Conservation (phyloP, 2,888 invertebrate species). For the Agrotis ipsilon region DNA sequence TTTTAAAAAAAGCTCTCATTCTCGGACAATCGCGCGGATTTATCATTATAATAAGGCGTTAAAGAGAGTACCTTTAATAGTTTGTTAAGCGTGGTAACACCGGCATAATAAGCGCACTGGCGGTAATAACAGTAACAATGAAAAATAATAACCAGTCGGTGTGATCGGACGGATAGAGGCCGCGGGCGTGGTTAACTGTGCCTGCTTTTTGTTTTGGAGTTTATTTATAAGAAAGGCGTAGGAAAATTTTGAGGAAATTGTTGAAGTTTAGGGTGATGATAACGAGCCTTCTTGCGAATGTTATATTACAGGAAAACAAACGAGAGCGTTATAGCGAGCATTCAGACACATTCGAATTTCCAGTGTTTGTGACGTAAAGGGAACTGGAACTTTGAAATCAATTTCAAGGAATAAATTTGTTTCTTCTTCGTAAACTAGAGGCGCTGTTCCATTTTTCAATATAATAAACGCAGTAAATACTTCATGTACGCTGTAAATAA, state of each 20-base stretch:
- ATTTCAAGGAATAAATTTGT: too few species aligned
- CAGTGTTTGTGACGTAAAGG: too few species aligned
- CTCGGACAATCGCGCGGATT: conserved; percentile 76
- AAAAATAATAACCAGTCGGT: conserved; percentile 84
- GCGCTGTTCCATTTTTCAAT: too few species aligned
- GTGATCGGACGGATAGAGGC: conserved; percentile 57
- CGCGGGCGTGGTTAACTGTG: conserved; percentile 48
- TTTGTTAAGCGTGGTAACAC: conserved; percentile 87
- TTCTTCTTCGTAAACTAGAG: too few species aligned
- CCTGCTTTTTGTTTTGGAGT: conserved; percentile 48
- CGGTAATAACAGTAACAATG: conserved; percentile 87
- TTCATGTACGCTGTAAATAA: too few species aligned
- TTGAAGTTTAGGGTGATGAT: not conserved
- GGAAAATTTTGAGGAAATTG: conserved; percentile 11
- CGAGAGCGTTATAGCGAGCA: too few species aligned
- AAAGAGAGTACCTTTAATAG: conserved; percentile 86
- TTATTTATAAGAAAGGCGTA: conserved; percentile 26
- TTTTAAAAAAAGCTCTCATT: conserved; percentile 56
- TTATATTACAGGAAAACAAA: too few species aligned
- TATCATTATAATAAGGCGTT: conserved; percentile 85
- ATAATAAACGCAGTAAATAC: too few species aligned
- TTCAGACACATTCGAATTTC: too few species aligned
- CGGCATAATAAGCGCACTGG: conserved; percentile 80
- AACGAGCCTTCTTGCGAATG: too few species aligned
- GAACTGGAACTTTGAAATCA: too few species aligned